Percentiles rank a stretch among this genome's conserved stretches.
Evolutionary conservation across 2,797 vertebrate species (phyloP).

Genomic region (Cephalopachus bancanus): DNA sequence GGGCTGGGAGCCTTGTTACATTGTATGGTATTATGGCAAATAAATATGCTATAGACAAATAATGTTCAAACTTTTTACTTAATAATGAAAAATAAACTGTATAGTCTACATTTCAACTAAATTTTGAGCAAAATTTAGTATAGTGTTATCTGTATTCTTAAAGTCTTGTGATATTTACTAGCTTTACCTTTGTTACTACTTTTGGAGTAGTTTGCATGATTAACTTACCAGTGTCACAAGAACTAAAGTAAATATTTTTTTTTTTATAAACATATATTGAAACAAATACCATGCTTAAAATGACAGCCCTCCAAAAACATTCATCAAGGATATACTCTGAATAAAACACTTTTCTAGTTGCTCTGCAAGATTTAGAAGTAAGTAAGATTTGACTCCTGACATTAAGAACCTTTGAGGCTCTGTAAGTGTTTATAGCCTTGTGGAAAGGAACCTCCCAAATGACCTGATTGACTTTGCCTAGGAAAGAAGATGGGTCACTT

Average conservation of each 20-base stretch:
- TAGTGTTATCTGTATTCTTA: background rate
- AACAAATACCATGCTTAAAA: slow-evolving; percentile 5
- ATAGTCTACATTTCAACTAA: background rate
- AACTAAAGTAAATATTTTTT: background rate
- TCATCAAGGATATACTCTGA: background rate
- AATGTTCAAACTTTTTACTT: background rate
- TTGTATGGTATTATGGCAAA: background rate
- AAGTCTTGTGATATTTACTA: background rate
- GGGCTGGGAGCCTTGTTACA: background rate
- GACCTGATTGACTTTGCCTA: background rate
- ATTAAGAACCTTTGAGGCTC: background rate
- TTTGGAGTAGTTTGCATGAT: background rate
- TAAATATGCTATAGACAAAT: background rate
- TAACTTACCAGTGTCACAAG: slow-evolving; percentile 5
- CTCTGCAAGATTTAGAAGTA: background rate
- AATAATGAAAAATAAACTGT: background rate
- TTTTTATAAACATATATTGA: slow-evolving; percentile 10
- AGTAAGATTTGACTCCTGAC: background rate
- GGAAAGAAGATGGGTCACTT: background rate
- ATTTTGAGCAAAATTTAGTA: background rate
- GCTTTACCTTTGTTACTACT: background rate
- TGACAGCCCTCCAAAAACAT: background rate
- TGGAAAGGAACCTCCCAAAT: background rate
- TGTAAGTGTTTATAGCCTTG: background rate
- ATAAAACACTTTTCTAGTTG: background rate